Percentiles rank a stretch among this genome's conserved stretches.
These are phyloP conservation scores for Grallaria varia DNA, from an alignment of 2,113 vertebrate genomes.

Conservation along the genomic window DNA sequence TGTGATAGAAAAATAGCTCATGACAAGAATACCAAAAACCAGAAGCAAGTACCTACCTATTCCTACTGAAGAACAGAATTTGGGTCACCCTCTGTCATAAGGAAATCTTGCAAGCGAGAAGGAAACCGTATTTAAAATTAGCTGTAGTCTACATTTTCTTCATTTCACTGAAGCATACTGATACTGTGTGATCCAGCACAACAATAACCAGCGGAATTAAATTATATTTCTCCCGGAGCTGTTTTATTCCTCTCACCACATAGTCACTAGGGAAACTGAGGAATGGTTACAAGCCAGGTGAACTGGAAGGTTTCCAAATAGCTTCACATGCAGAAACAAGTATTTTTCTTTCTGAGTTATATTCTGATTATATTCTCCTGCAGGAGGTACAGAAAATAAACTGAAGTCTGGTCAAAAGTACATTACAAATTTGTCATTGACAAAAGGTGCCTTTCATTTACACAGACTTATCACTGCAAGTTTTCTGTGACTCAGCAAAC, in stretches of 20 bases:
- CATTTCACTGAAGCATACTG: background rate
- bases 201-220: background rate
- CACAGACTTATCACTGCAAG: background rate
- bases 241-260: background rate
- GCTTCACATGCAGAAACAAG: background rate
- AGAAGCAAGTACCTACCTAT: background rate
- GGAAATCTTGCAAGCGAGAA: background rate
- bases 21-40: constrained; percentile 4
- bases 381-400: background rate
- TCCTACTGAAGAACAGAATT: constrained; percentile 7
- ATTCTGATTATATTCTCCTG: background rate
- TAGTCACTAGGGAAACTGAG: background rate
- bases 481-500: constrained; percentile 42
- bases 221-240: background rate
- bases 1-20: background rate
- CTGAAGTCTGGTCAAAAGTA: background rate
- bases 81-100: background rate
- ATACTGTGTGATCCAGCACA: background rate
- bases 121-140: background rate
- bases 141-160: background rate
- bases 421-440: background rate
- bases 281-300: background rate
- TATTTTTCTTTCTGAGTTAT: background rate
- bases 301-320: background rate
- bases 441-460: constrained; percentile 38